These are phyloP conservation scores for Mellivora capensis DNA, from an alignment of 2,113 vertebrate genomes.

Conservation along the genomic window DNA sequence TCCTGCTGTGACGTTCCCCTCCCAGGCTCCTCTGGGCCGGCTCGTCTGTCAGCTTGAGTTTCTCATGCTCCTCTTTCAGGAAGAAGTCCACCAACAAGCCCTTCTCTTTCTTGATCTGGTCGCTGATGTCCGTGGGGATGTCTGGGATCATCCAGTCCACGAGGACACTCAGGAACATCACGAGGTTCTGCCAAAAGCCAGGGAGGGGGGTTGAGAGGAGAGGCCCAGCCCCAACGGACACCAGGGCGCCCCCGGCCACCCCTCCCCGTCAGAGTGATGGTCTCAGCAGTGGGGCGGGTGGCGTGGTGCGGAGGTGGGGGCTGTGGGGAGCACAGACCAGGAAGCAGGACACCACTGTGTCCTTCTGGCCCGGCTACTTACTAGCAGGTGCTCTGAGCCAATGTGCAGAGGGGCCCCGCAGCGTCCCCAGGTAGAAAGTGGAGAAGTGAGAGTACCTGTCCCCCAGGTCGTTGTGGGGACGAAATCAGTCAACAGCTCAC, in stretches of 20 bases:
- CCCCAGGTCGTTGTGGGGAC: background rate
- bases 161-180: constrained; percentile 96
- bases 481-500: background rate
- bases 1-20: constrained; percentile 58
- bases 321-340: background rate
- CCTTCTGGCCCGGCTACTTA: background rate
- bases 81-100: constrained; percentile 92
- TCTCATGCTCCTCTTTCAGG: constrained; percentile 91
- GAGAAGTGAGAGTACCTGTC: rapidly evolving
- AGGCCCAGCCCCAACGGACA: background rate
- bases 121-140: constrained; percentile 93
- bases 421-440: background rate
- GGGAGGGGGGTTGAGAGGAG: background rate
- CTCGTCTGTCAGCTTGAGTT: constrained; percentile 79
- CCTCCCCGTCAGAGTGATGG: rapidly evolving
- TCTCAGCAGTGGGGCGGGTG: background rate
- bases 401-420: rapidly evolving
- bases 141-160: constrained; percentile 98
- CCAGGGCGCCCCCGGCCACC: too few relatives aligned
- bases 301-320: background rate
- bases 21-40: background rate
- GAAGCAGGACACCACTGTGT: background rate
- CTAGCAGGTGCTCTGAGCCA: background rate
- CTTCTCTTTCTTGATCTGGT: constrained; percentile 95
- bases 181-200: constrained; percentile 88